Evolutionary conservation across 2,797 vertebrate genomes (phyloP).

Genomic region (Avahi laniger): DNA sequence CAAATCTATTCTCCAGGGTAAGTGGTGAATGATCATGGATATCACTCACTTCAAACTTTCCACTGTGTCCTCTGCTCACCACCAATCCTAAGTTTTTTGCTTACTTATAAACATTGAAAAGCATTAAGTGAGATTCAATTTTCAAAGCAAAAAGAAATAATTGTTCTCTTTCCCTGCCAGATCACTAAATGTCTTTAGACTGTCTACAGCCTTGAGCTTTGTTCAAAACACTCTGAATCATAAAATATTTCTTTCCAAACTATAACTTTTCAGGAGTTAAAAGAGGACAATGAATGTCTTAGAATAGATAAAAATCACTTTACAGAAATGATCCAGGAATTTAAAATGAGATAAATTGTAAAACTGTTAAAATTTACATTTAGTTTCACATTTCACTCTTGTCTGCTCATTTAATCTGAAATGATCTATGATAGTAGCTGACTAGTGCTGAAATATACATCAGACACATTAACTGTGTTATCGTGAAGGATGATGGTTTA

Average conservation of each 20-base stretch:
- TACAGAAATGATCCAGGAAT: slow-evolving; percentile 5
- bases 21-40: neutral
- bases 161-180: slow-evolving; percentile 43
- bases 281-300: neutral
- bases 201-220: neutral
- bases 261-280: slow-evolving; percentile 25
- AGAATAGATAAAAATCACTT: neutral
- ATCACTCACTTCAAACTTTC: neutral
- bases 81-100: neutral
- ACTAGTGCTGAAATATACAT: neutral
- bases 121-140: slow-evolving; percentile 29
- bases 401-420: neutral
- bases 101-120: neutral
- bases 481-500: neutral
- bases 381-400: neutral
- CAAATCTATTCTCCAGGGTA: neutral
- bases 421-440: neutral
- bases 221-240: slow-evolving; percentile 29
- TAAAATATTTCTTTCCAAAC: slow-evolving; percentile 21
- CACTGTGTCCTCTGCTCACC: neutral
- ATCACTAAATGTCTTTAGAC: slow-evolving; percentile 28
- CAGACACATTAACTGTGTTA: neutral
- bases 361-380: neutral
- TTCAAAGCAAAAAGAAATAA: slow-evolving; percentile 23
- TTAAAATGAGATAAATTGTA: neutral